Evolutionary conservation across 2,888 invertebrate genomes (phyloP), one percentile per base, ranked within the genome.

Genomic region (Caenorhabditis sulstoni): DNA sequence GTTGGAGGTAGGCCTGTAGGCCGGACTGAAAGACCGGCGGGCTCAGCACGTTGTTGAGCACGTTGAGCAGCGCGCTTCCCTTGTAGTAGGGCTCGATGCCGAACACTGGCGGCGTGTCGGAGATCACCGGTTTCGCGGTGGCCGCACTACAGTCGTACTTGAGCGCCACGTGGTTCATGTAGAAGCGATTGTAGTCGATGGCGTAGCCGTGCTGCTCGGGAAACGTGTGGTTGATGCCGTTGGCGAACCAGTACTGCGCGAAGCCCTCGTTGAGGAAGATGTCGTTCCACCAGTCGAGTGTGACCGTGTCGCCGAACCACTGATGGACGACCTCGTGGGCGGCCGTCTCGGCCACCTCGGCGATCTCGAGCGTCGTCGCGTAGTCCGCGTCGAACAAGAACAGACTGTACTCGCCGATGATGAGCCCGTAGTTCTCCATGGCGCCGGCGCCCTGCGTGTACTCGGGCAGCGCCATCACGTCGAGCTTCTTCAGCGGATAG

Each of bases 301-400:
- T 85, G 8, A 87, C 85, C 9, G 70, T 59, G 53, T 87, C 83
- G 37, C 87, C 87, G 59, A 87, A 87, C 87, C 87, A 87, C 79
- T 83, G 84, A 68, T 84, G 84, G 14, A 77, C 71, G 7, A 65
- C 65, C 74, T 84, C 84, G 47, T 84, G 84, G n/a, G 84, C 84
- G 8, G 77, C 70, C 11, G 76, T 78, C 45, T 79, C 77, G 9
- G 76, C 79, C 0, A 66, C 67, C 35, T 79, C 71, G 3, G 74
- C 50, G 7, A 68, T 70, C 11, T 83, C 49, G 1, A 16, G 14
- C n/a, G 80, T 75, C 3, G 76, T 76, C 9, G 83, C 75, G 50
- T 78, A 81, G 16, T 70, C 78, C 22, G 77, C 62, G 35, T 84
- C 82, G 37, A 73, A 35, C 73, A 84, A 52, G 37, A 81, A 77